Evolutionary conservation across 1,140 invertebrate species (phyloP).

Genomic region (Cataglyphis hispanica): DNA sequence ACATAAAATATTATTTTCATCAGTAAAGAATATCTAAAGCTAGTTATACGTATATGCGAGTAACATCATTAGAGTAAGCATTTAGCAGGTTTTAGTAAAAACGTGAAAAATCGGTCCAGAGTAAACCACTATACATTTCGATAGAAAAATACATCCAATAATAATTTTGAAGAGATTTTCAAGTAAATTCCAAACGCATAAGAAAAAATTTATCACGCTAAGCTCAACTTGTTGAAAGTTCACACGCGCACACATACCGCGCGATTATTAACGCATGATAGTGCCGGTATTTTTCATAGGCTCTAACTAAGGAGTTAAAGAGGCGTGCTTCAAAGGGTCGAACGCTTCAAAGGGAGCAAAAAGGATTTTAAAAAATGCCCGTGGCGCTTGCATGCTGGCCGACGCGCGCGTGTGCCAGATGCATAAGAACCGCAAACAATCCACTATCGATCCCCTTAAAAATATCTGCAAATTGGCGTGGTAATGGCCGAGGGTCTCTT

Average conservation of each 20-base stretch:
- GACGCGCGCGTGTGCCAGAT: constrained; percentile 50
- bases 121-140: background rate
- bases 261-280: constrained; percentile 20
- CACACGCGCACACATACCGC: background rate
- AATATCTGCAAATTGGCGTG: constrained; percentile 63
- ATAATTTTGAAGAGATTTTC: background rate
- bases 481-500: constrained; percentile 60
- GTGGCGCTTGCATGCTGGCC: constrained; percentile 50
- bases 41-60: background rate
- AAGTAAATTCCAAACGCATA: background rate
- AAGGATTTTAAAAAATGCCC: constrained; percentile 39
- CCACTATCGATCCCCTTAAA: constrained; percentile 67
- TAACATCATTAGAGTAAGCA: background rate
- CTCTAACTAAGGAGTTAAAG: constrained; percentile 50
- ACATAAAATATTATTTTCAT: background rate
- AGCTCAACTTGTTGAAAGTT: constrained; percentile 1
- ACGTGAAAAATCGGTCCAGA: background rate
- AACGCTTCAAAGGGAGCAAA: constrained; percentile 43
- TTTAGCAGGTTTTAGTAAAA: background rate
- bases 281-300: constrained; percentile 42
- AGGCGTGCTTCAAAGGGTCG: constrained; percentile 54
- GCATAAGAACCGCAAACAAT: constrained; percentile 54
- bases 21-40: background rate
- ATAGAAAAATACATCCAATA: background rate
- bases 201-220: background rate